Percentiles rank a stretch among this genome's conserved stretches.
Conservation (phyloP, 2,113 vertebrate genomes). For the Cyphomyrus discorhynchus region DNA sequence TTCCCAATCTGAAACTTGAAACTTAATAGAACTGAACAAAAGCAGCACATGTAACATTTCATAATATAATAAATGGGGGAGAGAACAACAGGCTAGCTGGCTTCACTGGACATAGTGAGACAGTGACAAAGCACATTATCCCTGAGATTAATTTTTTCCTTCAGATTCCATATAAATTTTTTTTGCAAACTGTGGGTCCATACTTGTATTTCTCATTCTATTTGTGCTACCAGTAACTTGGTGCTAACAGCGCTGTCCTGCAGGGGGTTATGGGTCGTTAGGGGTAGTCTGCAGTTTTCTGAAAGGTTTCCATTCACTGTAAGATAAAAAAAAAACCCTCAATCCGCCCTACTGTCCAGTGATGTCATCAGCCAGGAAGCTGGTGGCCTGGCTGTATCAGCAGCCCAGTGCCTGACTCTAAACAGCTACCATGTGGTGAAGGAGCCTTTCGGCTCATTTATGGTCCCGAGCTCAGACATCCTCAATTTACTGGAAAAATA, state of each 20-base stretch:
- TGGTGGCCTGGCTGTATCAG: neutral
- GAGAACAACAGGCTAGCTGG: neutral
- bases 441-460: neutral
- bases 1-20: neutral
- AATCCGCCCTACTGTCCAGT: neutral
- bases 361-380: slow-evolving; percentile 16
- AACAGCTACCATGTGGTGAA: neutral
- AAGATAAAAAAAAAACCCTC: neutral
- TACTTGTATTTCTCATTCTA: too few species aligned
- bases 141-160: neutral
- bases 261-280: too few species aligned
- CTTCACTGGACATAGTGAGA: neutral
- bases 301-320: neutral
- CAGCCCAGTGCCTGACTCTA: neutral
- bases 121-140: neutral
- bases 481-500: neutral
- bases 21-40: neutral
- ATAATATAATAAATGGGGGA: neutral
- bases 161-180: too few species aligned
- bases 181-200: neutral
- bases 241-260: neutral
- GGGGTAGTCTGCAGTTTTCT: neutral
- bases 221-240: neutral
- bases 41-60: neutral
- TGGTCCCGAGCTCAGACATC: neutral